These are phyloP conservation scores for Tribolium madens DNA, from an alignment of 1,140 invertebrate genomes.

Conservation along the genomic window DNA sequence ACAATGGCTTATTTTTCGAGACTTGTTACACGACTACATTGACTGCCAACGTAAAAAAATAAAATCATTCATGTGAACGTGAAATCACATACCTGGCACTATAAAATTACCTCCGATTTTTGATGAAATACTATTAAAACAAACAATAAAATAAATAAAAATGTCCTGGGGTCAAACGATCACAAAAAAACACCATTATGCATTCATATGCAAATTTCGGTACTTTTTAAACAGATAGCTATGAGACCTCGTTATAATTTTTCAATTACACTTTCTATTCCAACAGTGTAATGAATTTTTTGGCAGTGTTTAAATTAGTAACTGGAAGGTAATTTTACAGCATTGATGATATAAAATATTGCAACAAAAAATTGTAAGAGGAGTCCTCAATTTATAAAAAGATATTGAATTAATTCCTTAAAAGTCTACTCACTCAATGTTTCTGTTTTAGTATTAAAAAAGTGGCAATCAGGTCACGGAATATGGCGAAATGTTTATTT, in stretches of 20 bases:
- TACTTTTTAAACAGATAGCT: neutral
- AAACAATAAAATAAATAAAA: no score
- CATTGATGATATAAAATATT: neutral
- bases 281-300: no score
- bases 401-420: no score
- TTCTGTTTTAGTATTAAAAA: neutral
- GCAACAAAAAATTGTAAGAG: neutral
- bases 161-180: neutral
- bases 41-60: neutral
- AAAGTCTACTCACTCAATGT: no score
- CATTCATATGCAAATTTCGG: neutral
- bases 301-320: no score
- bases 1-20: slow-evolving; percentile 42
- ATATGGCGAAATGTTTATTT: slow-evolving; percentile 35
- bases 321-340: neutral
- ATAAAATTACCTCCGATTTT: neutral
- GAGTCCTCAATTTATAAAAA: neutral
- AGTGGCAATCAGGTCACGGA: slow-evolving; percentile 30
- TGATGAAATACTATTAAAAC: no score
- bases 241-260: no score
- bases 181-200: neutral
- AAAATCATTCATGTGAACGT: neutral
- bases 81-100: neutral
- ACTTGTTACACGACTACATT: slow-evolving; percentile 11
- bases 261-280: no score